Evolutionary conservation across 2,113 vertebrate genomes (phyloP).

Genomic region (Microtus oregoni): DNA sequence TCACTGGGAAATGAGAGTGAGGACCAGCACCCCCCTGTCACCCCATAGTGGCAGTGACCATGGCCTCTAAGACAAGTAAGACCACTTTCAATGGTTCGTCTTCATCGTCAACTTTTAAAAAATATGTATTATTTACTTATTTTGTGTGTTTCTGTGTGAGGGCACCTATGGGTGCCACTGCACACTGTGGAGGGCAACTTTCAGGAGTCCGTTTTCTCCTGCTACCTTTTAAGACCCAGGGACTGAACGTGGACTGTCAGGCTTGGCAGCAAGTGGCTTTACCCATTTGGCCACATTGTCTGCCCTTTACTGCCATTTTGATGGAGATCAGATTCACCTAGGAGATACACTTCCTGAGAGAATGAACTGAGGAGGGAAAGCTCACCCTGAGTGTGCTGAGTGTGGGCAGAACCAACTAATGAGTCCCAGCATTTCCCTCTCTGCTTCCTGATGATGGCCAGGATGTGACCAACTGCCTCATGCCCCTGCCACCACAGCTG

Average conservation of each 20-base stretch:
- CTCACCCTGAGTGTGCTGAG: neutral
- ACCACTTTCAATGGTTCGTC: too few relatives aligned
- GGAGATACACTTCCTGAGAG: neutral
- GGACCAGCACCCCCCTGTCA: neutral
- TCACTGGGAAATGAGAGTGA: neutral
- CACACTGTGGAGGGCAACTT: neutral
- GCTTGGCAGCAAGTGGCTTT: too few relatives aligned
- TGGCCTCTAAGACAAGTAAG: neutral
- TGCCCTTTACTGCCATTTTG: neutral
- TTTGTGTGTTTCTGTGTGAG: neutral
- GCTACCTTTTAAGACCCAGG: neutral
- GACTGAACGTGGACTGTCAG: neutral
- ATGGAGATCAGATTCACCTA: neutral
- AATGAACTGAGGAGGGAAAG: neutral
- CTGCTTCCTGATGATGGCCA: neutral
- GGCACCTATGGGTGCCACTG: neutral
- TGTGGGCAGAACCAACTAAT: neutral
- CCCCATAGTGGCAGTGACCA: neutral
- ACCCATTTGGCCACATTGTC: neutral
- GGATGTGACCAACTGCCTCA: neutral
- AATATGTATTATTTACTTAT: neutral
- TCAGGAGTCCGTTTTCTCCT: neutral
- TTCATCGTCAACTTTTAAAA: neutral
- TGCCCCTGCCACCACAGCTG: too few relatives aligned
- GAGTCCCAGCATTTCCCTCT: neutral